Base-by-base conservation (phyloP, 2,888 invertebrate genomes). In the Noctua pronuba region DNA sequence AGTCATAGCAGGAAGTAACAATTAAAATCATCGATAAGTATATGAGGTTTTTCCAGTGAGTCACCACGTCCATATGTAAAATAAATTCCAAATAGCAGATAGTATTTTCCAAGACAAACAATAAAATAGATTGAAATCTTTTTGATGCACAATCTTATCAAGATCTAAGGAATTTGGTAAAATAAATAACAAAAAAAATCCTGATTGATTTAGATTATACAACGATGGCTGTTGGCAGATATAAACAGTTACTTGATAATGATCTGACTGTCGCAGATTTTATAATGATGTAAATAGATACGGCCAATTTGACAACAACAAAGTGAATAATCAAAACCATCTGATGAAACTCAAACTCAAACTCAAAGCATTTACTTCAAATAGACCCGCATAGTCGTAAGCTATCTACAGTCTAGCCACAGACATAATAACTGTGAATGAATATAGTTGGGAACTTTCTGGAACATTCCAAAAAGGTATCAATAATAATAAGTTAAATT, bases 111-210 rank as follows among this genome's bases (percentile, higher is more conserved):
- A 67, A 18, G 46, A 11, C 35, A 72, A 49, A 7, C 2, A 60
- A 62, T n/a, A 35, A 46, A 28, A 58, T 16, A 52, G 46, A 79
- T 74, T n/a, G 0, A 64, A 68, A 79, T 80, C 31, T 24, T 10
- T 60, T 21, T 35, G 35, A 28, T 58, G 4, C 24, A 73, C 8
- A 64, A 77, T 70, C 69, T 66, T 44, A 81, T 70, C 77, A 55
- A 70, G 58, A 80, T 82, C 66, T 82, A 67, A 44, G 31, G 81
- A 62, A 66, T 78, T 66, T 55, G 35, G 41, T 58, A 77, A 80
- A 69, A 78, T 62, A 62, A 80, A 55, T 44, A 35, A 41, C 55
- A 66, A 35, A 65, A 16, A 60, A 21, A 67, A 24, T 13, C 41
- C 38, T 24, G 67, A 76, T 71, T 64, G 68, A 67, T 38, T 41